phyloP scores from a whole-genome alignment of 2,113 vertebrate species.

The Menura novaehollandiae region DNA sequence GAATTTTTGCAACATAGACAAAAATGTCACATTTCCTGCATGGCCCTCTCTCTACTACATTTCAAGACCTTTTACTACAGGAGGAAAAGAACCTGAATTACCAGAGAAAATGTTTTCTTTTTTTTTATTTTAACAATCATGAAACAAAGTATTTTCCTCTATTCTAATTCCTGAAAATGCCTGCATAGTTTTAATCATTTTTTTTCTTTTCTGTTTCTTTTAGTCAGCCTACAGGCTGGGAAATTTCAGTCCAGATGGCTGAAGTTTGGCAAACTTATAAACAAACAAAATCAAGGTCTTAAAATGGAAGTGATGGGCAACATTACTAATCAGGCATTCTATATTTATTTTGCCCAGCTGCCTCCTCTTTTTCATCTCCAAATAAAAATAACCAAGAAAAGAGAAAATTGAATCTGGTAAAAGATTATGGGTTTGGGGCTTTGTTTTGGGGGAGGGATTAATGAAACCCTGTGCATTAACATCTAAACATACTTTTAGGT shows the following conservation, averaged over 20 bases:
- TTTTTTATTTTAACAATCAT: background rate
- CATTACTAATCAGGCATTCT: constrained; percentile 1
- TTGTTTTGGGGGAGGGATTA: background rate
- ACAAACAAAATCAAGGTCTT: background rate
- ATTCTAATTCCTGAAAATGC: background rate
- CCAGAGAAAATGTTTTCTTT: rapidly evolving
- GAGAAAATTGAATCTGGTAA: background rate
- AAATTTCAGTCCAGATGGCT: constrained; percentile 41
- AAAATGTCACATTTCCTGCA: background rate
- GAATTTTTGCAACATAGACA: background rate
- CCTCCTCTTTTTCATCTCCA: background rate
- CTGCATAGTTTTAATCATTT: background rate
- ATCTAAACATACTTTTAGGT: background rate
- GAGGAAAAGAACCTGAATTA: background rate
- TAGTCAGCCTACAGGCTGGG: background rate
- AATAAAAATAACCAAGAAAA: background rate
- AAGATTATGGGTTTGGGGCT: background rate
- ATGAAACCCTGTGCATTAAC: background rate
- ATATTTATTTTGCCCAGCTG: constrained; percentile 30
- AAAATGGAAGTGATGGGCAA: constrained; percentile 29
- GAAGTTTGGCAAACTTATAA: constrained; percentile 46
- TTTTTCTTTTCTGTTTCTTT: background rate
- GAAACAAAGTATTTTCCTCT: background rate
- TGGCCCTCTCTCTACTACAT: background rate
- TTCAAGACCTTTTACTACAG: background rate